phyloP scores from a whole-genome alignment of 2,113 vertebrate genomes.

The Morone saxatilis region DNA sequence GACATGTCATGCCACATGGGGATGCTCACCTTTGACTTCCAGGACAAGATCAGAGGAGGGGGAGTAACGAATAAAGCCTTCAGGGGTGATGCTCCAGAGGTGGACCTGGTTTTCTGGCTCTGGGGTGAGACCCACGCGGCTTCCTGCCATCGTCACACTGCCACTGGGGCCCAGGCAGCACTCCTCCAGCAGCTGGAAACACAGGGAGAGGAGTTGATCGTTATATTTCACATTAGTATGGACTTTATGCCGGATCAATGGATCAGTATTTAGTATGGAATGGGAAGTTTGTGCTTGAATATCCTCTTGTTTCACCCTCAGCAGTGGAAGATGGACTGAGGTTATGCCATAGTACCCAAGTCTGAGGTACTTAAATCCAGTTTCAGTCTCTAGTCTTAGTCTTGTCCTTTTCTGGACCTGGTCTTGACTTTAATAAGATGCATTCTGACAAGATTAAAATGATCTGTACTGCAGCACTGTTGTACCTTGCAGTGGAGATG shows the following conservation, averaged over 20 bases:
- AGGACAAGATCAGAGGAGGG: conserved; percentile 87
- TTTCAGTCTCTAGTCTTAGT: not conserved
- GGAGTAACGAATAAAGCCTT: conserved; percentile 89
- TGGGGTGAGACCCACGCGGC: conserved; percentile 88
- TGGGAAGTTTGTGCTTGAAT: not conserved
- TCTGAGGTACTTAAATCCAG: not conserved
- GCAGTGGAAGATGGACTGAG: not conserved
- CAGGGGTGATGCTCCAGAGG: conserved; percentile 89
- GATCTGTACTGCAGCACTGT: not conserved
- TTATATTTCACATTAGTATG: not conserved
- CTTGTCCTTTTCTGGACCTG: not conserved
- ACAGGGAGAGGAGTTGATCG: not conserved
- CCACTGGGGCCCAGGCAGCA: conserved; percentile 89
- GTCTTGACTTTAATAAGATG: not conserved
- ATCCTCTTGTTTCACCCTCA: not conserved
- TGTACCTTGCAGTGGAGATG: conserved; percentile 90
- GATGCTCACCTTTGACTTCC: conserved; percentile 93
- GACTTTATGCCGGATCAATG: no score
- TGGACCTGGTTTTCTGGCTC: conserved; percentile 82
- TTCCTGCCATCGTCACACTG: conserved; percentile 89
- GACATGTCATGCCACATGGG: no score
- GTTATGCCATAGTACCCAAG: not conserved
- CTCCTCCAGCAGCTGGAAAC: conserved; percentile 89
- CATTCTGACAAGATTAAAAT: not conserved
- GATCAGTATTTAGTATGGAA: no score